These are phyloP conservation scores for Amyelois transitella DNA, from an alignment of 1,140 invertebrate species.

Conservation along the genomic window DNA sequence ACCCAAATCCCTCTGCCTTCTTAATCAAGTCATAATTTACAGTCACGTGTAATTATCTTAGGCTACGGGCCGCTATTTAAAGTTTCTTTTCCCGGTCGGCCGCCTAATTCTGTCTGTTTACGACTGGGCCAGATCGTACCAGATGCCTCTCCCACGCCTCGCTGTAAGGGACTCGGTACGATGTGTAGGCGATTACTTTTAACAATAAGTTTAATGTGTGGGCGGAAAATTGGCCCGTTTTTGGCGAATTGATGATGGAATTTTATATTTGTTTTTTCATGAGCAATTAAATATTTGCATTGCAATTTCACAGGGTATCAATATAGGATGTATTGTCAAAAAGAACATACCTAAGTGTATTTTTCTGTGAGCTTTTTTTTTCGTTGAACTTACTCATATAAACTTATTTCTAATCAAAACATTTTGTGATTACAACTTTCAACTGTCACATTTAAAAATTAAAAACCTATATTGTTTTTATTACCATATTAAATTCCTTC, in stretches of 20 bases:
- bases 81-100: constrained; percentile 46
- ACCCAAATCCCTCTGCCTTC: not conserved
- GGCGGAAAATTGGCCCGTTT: not conserved
- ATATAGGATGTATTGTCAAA: too few species aligned
- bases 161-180: constrained; percentile 11
- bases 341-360: too few species aligned
- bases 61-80: constrained; percentile 30
- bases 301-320: too few species aligned
- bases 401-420: too few species aligned
- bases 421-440: too few species aligned
- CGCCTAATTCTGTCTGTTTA: constrained; percentile 64
- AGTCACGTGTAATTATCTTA: not conserved
- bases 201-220: too few species aligned
- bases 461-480: too few species aligned
- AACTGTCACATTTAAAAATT: too few species aligned
- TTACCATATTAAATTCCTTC: too few species aligned
- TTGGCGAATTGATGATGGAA: not conserved
- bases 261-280: not conserved
- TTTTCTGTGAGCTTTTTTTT: too few species aligned
- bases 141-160: constrained; percentile 62
- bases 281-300: too few species aligned
- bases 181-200: constrained; percentile 15
- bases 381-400: too few species aligned
- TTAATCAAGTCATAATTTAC: not conserved
- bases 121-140: constrained; percentile 49